A percentile compares a stretch with the other conserved stretches of the same genome.
Conservation (phyloP, 2,113 vertebrate genomes). For the Rousettus leschenaultii region DNA sequence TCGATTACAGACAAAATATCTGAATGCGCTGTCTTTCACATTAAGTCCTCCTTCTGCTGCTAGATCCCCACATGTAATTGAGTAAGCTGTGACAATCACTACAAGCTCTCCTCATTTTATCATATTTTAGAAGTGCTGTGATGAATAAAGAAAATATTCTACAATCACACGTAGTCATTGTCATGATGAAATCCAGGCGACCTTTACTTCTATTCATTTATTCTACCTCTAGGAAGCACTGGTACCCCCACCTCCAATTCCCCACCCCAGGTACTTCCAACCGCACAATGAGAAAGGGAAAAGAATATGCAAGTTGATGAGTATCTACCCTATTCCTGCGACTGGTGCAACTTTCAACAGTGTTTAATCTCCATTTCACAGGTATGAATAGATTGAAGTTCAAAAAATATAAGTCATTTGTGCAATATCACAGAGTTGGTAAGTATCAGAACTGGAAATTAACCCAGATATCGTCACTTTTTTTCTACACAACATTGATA, state of each 20-base stretch:
- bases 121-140: neutral
- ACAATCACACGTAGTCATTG: neutral
- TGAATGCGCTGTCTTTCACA: neutral
- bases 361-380: neutral
- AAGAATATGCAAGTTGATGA: neutral
- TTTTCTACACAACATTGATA: neutral
- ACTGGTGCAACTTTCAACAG: neutral
- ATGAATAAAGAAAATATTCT: neutral
- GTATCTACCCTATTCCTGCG: neutral
- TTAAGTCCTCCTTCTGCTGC: neutral
- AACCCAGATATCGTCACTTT: neutral
- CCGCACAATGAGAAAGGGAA: neutral
- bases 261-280: neutral
- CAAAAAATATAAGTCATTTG: neutral
- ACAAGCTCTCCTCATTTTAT: neutral
- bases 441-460: neutral
- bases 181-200: neutral
- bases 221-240: neutral
- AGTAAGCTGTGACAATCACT: neutral
- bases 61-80: neutral
- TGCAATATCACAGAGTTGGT: neutral
- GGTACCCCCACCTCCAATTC: rapidly evolving
- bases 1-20: neutral
- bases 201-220: neutral
- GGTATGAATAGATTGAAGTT: neutral